Conservation (phyloP, 2,113 vertebrate genomes). For the Gallinago paraguaiae region DNA sequence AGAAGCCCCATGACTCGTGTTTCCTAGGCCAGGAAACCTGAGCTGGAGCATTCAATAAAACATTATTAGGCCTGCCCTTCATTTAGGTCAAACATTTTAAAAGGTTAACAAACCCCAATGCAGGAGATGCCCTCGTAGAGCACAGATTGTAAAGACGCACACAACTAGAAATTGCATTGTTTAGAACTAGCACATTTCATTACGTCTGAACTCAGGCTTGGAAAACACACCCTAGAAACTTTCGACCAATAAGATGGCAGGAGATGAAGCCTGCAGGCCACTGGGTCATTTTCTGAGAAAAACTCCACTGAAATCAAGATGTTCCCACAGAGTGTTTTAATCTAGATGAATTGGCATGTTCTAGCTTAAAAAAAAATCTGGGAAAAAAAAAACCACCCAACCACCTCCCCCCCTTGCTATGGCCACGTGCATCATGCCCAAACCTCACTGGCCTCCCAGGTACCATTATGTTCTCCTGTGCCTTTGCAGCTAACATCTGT, state of each 20-base stretch:
- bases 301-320: neutral
- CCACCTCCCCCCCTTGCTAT: neutral
- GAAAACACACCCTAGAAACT: neutral
- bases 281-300: neutral
- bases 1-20: neutral
- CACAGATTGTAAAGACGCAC: neutral
- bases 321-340: neutral
- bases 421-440: neutral
- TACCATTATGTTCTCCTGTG: neutral
- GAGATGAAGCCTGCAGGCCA: slow-evolving; percentile 26
- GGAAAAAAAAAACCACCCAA: neutral
- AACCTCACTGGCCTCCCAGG: neutral
- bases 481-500: neutral
- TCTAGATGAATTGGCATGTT: neutral
- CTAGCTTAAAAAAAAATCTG: neutral
- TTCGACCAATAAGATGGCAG: neutral
- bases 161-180: neutral
- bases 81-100: neutral
- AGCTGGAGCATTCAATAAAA: neutral
- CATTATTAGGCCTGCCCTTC: neutral
- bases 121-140: neutral
- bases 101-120: neutral
- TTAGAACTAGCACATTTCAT: neutral
- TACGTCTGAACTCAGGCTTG: neutral
- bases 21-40: neutral